These are phyloP conservation scores for Megalurothrips usitatus DNA, from an alignment of 2,888 invertebrate species.

Conservation along the genomic window DNA sequence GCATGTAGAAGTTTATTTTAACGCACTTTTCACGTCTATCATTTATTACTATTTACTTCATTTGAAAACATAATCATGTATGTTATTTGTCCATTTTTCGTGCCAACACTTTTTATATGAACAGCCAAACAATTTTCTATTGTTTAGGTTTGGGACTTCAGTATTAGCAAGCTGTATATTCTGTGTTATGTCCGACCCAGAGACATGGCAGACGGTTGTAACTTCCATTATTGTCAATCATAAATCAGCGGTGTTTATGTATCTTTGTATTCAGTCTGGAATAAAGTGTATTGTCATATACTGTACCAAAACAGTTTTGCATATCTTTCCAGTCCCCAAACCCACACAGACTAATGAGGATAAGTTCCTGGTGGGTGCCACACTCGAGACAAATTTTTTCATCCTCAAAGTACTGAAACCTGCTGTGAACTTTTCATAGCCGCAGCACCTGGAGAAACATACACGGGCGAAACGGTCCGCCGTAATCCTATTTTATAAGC, in stretches of 20 bases:
- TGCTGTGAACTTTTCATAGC: no score
- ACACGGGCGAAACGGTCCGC: no score
- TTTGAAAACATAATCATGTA: background rate
- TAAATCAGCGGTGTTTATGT: background rate
- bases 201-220: background rate
- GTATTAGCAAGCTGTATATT: background rate
- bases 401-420: no score
- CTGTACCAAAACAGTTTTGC: no score
- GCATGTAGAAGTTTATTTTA: background rate
- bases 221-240: background rate
- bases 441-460: no score
- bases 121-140: conserved; percentile 5
- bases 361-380: no score
- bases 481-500: no score
- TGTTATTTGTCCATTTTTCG: background rate
- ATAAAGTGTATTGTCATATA: conserved; percentile 11
- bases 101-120: background rate
- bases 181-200: background rate
- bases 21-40: background rate
- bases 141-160: background rate
- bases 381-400: no score
- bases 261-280: conserved; percentile 7
- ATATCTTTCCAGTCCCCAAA: no score
- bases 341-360: no score
- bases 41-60: background rate